Evolutionary conservation across 2,888 invertebrate genomes (phyloP), one percentile per base, ranked within the genome.

Genomic region (Microplitis deprimator): DNA sequence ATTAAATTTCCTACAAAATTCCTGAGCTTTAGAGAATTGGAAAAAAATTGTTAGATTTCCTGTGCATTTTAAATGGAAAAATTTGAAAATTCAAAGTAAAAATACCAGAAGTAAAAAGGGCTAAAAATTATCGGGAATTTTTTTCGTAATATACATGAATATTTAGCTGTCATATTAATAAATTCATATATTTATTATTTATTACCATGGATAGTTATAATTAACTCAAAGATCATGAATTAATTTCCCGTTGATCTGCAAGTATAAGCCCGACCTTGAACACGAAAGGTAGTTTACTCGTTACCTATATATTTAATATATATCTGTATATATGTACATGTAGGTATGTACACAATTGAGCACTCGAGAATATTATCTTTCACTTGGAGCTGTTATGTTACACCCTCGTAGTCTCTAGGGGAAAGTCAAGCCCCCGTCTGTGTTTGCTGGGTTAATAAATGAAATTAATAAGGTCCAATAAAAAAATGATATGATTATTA

Each of bases 271-370:
- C 5, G 50, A 10, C 50, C 50, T 50, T 50, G 50, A 13, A 50
- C 50, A 50, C 50, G 50, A 50, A 50, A 50, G 50, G 50, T 50
- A 50, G 50, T 50, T 50, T 50, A 50, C 50, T 50, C 50, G 50
- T 8, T 8, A 29, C 13, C 10, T 50, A 50, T 50, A 50, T 5
- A 13, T 10, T 50, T 50, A 50, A 50, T 50, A 50, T 50, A 4
- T 29, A 29, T 4, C 29, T 4, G 29, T 29, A 29, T 29, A 29
- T 29, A 29, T 29, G 29, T 29, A 50, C 50, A 50, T 50, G 13
- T 13, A 50, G 8, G 50, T 50, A 50, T 50, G 50, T 10, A 50
- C 50, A 50, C 50, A 50, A 8, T 50, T 13, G 50, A 13, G 50
- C 50, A 50, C 50, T 50, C 50, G 50, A 50, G 13, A 50, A 13